Evolutionary conservation across 1,140 invertebrate species (phyloP).

Genomic region (Planococcus citri): DNA sequence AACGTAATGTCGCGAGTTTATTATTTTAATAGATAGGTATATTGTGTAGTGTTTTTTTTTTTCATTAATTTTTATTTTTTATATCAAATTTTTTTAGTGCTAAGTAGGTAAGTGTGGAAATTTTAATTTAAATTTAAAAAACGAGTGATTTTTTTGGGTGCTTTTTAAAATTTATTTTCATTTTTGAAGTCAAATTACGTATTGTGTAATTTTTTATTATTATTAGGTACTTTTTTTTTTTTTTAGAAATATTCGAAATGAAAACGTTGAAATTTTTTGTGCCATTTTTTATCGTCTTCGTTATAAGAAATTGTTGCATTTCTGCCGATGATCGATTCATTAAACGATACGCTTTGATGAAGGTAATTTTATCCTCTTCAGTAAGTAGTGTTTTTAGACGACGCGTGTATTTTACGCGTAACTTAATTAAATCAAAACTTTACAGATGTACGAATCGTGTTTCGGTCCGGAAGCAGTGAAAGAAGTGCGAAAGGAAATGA

Average conservation of each 20-base stretch:
- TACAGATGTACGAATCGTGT: conserved; percentile 52
- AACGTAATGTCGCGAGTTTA: no score
- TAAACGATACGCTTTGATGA: conserved; percentile 54
- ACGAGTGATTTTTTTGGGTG: no score
- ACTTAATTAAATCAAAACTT: not conserved
- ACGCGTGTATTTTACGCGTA: not conserved
- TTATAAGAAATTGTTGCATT: not conserved
- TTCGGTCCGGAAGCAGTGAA: conserved; percentile 48
- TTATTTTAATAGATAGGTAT: no score
- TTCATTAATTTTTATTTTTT: no score
- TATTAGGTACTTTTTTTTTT: not conserved
- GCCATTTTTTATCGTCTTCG: not conserved
- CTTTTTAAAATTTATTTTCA: not conserved
- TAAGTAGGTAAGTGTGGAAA: no score
- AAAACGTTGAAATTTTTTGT: not conserved
- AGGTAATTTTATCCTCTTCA: conserved; percentile 35
- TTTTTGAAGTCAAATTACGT: not conserved
- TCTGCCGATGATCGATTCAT: conserved; percentile 46
- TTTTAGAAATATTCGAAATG: not conserved
- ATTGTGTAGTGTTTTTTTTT: no score
- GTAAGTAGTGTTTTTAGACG: not conserved
- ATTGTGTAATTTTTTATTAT: not conserved
- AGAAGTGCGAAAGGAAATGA: conserved; percentile 51
- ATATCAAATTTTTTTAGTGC: no score
- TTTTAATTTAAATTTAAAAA: no score